Percentiles rank a stretch among this genome's conserved stretches.
phyloP scores from a whole-genome alignment of 1,140 invertebrate genomes.

The Galleria mellonella region DNA sequence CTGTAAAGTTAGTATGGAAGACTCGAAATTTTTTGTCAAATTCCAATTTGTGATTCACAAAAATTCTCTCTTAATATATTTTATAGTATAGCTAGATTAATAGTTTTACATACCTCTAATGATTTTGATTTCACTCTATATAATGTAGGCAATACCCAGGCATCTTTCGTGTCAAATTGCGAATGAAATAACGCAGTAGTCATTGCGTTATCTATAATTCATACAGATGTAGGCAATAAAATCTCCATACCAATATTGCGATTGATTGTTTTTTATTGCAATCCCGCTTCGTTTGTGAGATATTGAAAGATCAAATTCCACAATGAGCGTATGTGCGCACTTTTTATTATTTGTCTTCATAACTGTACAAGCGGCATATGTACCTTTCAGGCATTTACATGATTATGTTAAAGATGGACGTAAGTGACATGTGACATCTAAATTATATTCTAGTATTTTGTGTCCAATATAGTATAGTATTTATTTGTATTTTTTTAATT shows the following conservation, averaged over 20 bases:
- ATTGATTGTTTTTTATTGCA: constrained; percentile 56
- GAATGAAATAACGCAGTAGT: constrained; percentile 5
- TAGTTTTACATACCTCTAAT: too few relatives aligned
- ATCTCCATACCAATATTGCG: constrained; percentile 35
- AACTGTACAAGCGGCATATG: not conserved
- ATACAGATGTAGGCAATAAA: constrained; percentile 47
- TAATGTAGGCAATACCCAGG: too few relatives aligned
- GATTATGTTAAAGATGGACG: constrained; percentile 60
- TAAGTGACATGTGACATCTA: constrained; percentile 24
- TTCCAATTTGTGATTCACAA: too few relatives aligned
- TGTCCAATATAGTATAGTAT: too few relatives aligned
- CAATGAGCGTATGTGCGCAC: constrained; percentile 5
- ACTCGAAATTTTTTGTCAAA: too few relatives aligned
- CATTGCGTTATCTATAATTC: constrained; percentile 45
- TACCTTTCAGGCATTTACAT: constrained; percentile 12
- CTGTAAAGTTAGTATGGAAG: too few relatives aligned
- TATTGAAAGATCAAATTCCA: not conserved
- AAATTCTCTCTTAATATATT: too few relatives aligned
- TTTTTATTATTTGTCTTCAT: constrained; percentile 3
- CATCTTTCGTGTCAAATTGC: not conserved
- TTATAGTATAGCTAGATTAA: too few relatives aligned
- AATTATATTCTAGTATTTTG: too few relatives aligned
- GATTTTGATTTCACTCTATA: too few relatives aligned
- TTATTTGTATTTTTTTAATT: too few relatives aligned
- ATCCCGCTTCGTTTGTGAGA: constrained; percentile 1